Base-by-base conservation (phyloP, 2,797 vertebrate genomes). In the Chelonia mydas region DNA sequence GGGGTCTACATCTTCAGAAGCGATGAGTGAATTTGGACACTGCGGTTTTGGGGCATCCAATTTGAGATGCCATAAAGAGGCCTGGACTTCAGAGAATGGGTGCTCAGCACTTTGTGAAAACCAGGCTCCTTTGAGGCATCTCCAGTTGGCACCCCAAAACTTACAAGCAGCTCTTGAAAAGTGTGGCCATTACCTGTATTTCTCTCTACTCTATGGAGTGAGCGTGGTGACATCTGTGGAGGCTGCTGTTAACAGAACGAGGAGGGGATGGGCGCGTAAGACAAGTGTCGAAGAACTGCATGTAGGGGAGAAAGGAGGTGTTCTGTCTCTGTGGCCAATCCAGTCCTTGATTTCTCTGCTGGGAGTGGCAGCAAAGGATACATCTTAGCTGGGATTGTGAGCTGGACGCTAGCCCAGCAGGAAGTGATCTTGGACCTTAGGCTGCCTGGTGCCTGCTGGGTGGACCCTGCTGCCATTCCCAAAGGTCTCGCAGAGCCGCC, bases 1-100 rank as follows among this genome's bases (percentile, higher is more conserved):
- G 81, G 88, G 93, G 91, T 91, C 91, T 83, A 94, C 93, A 88
- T 31, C 93, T 94, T 74, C 76, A 31, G 90, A 33, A 79, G 92
- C 28, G 31, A 87, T 78, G 15, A 82, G 84, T 49, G 91, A 95
- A 92, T 61, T 84, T 88, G 90, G 92, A 90, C 53, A 79, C 90
- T 90, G 88, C 81, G 49, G 5, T 53, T 91, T 81, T 81, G 27
- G 6, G 19, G 86, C 79, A 74, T 78, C 89, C 93, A 84, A 81
- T 89, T 84, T 93, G 68, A 79, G 84, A 85, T n/a, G 51, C 51
- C 89, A 80, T 96, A 51, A 74, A 49, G 87, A 95, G 78, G 4
- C 15, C 1, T 9, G 0, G 0, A 81, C 92, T 93, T 92, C 53
- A 41, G 81, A 79, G 82, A 79, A 45, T 27, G 23, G 83, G 7